A percentile compares a stretch with the other conserved stretches of the same genome.
Conservation (phyloP, 2,113 vertebrate genomes). For the Onychorhynchus coronatus region DNA sequence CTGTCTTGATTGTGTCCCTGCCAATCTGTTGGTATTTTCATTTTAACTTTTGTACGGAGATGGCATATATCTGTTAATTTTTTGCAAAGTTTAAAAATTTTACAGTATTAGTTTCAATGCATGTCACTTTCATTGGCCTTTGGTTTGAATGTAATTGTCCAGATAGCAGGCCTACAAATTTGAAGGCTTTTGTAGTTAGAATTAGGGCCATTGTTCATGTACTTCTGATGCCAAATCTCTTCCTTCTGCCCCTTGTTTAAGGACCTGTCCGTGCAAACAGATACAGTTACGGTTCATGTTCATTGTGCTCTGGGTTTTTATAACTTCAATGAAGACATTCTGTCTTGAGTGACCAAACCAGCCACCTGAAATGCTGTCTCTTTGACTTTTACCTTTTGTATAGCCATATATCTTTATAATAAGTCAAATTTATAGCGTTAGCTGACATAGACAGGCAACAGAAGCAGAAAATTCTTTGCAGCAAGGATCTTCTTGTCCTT, state of each 20-base stretch:
- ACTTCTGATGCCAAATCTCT: not conserved
- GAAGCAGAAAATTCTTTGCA: not conserved
- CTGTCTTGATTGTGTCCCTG: not conserved
- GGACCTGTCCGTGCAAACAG: not conserved
- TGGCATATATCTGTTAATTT: not conserved
- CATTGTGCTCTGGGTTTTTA: not conserved
- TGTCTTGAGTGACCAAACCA: not conserved
- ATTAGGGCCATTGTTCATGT: not conserved
- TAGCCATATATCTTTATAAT: not conserved
- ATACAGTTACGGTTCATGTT: not conserved
- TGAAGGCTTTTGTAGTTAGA: not conserved
- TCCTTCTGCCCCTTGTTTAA: not conserved
- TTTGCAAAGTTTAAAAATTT: not conserved
- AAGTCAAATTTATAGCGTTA: not conserved
- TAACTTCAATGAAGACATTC: not conserved
- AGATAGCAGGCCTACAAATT: not conserved
- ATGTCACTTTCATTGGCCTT: accelerated
- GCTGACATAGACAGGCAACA: not conserved
- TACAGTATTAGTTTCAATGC: not conserved
- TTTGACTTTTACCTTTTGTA: not conserved
- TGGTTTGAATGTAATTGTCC: not conserved
- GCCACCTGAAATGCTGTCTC: not conserved
- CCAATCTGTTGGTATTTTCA: not conserved
- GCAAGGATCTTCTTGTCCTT: not conserved
- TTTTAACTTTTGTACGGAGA: not conserved